Evolutionary conservation across 2,113 vertebrate species (phyloP), one percentile per base, ranked within the genome.

Genomic region (Hippocampus abdominalis): DNA sequence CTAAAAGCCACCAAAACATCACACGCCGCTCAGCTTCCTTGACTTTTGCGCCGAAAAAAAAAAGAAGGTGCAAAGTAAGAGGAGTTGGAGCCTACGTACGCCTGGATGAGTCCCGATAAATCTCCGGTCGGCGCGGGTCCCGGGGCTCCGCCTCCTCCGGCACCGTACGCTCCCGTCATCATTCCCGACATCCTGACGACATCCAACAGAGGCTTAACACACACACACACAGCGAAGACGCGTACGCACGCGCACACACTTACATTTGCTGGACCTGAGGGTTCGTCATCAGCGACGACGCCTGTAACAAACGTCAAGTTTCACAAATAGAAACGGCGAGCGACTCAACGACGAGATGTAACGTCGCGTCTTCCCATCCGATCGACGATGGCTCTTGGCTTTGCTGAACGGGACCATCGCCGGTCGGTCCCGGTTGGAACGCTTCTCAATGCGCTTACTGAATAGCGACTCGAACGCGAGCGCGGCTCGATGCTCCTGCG

Each of bases 191-290:
- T 94, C 75, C 97, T 98, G 86, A 0, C 63, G 27, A 59, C 18
- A 9, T 1, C 21, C 4, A 48, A 29, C 0, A 15, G 3, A 27
- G 1, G 15, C 21, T 51, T 44, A 20, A 48, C 46, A 51, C 5
- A 66, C 12, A 32, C 16, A 11, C 4, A 67, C 6, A 5, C 15
- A 4, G 46, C 46, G 1, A 3, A 20, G 25, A 40, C 11, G 27
- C 11, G 20, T 27, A 40, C 46, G 7, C 2, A n/a, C 6, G 44
- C 20, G 25, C 27, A 0, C 21, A 96, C 96, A 96, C 96, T 96
- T 83, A 99, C 97, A 99, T 84, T 83, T 97, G 96, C 40, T 98
- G 97, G 1, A 98, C 93, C 77, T 99, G 96, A 23, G 96, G 96
- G 54, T 94, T 98, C 90, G 93, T 97, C 96, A 99, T 98, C 18